Conservation (phyloP, 1,140 invertebrate genomes). For the Carposina sasakii region DNA sequence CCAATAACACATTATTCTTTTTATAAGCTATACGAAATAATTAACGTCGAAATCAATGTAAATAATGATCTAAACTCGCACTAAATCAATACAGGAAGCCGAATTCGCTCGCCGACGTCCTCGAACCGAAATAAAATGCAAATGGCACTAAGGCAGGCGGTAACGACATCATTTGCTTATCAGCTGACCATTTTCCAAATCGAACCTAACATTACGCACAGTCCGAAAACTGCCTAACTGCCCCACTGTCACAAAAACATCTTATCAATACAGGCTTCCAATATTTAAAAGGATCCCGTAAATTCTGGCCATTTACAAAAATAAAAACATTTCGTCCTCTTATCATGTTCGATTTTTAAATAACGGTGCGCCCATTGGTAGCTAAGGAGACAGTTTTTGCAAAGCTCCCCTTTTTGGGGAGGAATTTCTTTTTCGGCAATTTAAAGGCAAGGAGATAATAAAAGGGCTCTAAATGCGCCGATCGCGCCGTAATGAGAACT, state of each 20-base stretch:
- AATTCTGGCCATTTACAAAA: conserved; percentile 67
- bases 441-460: conserved; percentile 73
- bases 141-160: conserved; percentile 52
- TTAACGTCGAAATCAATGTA: too few species aligned
- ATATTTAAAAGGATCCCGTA: conserved; percentile 59
- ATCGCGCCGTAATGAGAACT: conserved; percentile 68
- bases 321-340: conserved; percentile 67
- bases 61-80: too few species aligned
- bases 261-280: conserved; percentile 55
- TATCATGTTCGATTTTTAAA: conserved; percentile 72
- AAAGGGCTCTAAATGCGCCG: conserved; percentile 72
- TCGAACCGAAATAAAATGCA: conserved; percentile 29
- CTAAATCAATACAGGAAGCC: too few species aligned
- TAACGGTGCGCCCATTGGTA: conserved; percentile 63
- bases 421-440: conserved; percentile 72
- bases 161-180: conserved; percentile 70
- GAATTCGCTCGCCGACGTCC: too few species aligned
- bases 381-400: conserved; percentile 60
- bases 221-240: conserved; percentile 48
- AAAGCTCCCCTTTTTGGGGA: conserved; percentile 52
- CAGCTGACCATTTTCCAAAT: conserved; percentile 70
- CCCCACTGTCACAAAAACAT: conserved; percentile 53
- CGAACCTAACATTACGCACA: conserved; percentile 62
- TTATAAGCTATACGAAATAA: too few species aligned
- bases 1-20: too few species aligned